Base-by-base conservation (phyloP, 2,888 invertebrate genomes). In the Himalopsyche kuldschensis region DNA sequence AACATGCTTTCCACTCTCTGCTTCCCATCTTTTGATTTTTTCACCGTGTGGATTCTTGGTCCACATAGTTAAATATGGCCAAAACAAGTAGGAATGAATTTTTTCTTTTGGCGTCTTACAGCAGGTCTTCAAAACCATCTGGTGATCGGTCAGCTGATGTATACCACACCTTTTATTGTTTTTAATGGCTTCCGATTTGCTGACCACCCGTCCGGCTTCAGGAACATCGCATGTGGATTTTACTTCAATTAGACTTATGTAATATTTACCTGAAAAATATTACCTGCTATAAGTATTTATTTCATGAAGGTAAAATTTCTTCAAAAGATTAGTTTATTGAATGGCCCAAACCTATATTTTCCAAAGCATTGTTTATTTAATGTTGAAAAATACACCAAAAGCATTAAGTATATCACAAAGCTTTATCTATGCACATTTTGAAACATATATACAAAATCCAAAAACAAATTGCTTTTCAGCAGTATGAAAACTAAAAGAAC, bases 121-220 rank as follows among this genome's bases (percentile, higher is more conserved):
- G 17, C 30, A 48, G 32, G 41, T 15, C 55, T 87, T 85, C 17
- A 89, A 82, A 24, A 89, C 87, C 83, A 89, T 89, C 80, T 88
- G 78, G 84, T 89, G 89, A 83, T 89, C 89, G 20, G 89, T 84
- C n/a, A 89, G 87, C 84, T 89, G 89, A 85, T 89, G 89, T 79
- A 89, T 89, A 1, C 89, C 89, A 3, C 88, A 88, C 41, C 89
- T 84, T 84, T 89, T 89, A 87, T 89, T 89, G 84, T 89, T 89
- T 86, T 89, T 89, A 69, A 89, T 88, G 11, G 88, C 87, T 85
- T 88, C 88, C 0, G 89, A 88, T 80, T 89, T 88, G 82, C 89
- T 89, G 24, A 87, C 87, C 47, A 88, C 87, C 77, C 86, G 82
- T 30, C 87, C 86, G 17, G 80, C 83, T 3, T 88, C 87, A 17